Evolutionary conservation across 2,113 vertebrate species (phyloP).

Genomic region (Saguinus imperator): DNA sequence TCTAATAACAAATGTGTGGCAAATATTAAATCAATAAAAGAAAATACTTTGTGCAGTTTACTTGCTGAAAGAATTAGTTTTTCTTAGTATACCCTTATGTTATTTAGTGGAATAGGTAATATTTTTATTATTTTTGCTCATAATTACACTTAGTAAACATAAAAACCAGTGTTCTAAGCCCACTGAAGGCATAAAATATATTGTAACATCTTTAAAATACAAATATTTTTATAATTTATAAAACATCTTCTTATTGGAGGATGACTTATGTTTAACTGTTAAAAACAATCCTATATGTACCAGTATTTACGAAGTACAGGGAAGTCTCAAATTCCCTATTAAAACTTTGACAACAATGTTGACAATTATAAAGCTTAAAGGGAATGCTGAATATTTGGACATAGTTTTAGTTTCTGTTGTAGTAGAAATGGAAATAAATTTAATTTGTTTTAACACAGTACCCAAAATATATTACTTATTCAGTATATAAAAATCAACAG

Average conservation of each 20-base stretch:
- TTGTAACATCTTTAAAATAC: neutral
- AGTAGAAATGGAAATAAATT: neutral
- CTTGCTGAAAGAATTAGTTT: neutral
- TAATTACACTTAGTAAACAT: constrained; percentile 26
- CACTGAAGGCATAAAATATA: neutral
- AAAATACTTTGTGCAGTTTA: neutral
- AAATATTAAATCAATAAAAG: neutral
- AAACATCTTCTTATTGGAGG: neutral
- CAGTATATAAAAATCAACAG: neutral
- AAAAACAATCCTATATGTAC: neutral
- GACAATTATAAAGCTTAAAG: neutral
- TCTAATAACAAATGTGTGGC: neutral
- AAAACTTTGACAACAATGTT: neutral
- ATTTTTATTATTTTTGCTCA: constrained; percentile 25
- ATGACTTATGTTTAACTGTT: constrained; percentile 2
- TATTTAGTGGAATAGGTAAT: neutral
- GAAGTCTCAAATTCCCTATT: constrained; percentile 3
- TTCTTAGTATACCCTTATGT: neutral
- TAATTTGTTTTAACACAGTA: neutral
- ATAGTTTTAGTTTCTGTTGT: neutral
- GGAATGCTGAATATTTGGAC: neutral
- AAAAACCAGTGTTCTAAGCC: neutral
- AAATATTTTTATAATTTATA: neutral
- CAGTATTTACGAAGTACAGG: neutral
- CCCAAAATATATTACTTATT: neutral